Evolutionary conservation across 2,113 vertebrate species (phyloP).

Genomic region (Todiramphus chloris): DNA sequence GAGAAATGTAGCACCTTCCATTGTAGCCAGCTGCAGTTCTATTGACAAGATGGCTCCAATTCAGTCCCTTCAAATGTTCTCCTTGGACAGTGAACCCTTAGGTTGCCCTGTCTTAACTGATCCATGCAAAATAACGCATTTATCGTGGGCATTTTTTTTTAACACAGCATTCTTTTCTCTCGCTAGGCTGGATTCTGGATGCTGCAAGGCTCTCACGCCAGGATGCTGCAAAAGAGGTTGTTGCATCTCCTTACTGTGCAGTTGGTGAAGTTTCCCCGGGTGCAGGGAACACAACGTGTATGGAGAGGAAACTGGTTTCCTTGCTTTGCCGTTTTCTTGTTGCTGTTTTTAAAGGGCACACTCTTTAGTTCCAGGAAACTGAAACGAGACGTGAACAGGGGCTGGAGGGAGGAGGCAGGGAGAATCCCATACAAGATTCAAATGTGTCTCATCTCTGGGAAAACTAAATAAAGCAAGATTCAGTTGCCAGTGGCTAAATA

Average conservation of each 20-base stretch:
- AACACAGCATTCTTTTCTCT: not conserved
- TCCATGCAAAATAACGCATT: not conserved
- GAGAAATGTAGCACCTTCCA: not conserved
- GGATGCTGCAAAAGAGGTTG: not conserved
- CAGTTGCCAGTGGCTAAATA: not conserved
- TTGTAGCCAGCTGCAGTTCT: not conserved
- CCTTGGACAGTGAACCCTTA: not conserved
- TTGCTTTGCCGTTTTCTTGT: not conserved
- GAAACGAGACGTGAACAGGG: not conserved
- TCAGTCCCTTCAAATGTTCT: not conserved
- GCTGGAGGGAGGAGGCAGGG: not conserved
- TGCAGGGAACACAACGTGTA: not conserved
- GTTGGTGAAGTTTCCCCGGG: not conserved
- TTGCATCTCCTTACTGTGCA: not conserved
- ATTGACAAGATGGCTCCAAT: not conserved
- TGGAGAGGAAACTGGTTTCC: not conserved
- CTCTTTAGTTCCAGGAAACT: not conserved
- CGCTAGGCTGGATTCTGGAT: slow-evolving; percentile 23
- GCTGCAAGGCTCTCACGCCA: not conserved
- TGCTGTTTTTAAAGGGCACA: not conserved
- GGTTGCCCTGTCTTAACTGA: not conserved
- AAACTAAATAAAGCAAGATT: not conserved
- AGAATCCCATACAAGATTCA: not conserved
- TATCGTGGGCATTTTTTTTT: not conserved
- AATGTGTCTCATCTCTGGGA: not conserved